A percentile compares a stretch with the other conserved stretches of the same genome.
These are phyloP conservation scores for Pterophyllum scalare DNA, from an alignment of 2,113 vertebrate species.

Conservation along the genomic window DNA sequence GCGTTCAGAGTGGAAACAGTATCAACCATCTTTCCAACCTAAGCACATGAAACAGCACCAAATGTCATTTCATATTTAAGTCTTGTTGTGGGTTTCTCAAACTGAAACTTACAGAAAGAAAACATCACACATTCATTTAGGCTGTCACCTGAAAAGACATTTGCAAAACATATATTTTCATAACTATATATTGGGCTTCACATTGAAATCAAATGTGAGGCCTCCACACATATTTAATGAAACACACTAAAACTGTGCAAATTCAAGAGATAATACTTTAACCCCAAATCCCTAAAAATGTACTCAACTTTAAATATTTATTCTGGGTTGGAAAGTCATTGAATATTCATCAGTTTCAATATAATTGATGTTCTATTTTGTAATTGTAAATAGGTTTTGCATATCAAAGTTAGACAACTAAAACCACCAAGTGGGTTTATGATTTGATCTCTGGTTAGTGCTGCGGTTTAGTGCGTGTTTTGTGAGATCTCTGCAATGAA, in stretches of 20 bases:
- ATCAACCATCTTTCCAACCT: background rate
- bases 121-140: background rate
- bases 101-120: background rate
- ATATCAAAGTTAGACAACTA: too few species aligned
- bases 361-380: too few species aligned
- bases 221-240: background rate
- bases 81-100: conserved; percentile 15
- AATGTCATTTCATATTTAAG: background rate
- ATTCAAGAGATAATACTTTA: background rate
- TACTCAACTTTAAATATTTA: background rate
- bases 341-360: too few species aligned
- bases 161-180: background rate
- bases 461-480: too few species aligned
- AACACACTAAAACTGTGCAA: background rate
- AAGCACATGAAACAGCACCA: conserved; percentile 13
- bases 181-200: background rate
- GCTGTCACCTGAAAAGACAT: background rate
- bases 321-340: too few species aligned
- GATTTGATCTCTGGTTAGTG: too few species aligned
- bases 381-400: background rate
- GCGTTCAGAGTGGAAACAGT: conserved; percentile 35
- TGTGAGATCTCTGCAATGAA: too few species aligned
- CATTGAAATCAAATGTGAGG: background rate
- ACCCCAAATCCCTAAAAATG: background rate
- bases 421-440: too few species aligned